Base-by-base conservation (phyloP, 2,888 invertebrate species). In the Hydriomena furcata region DNA sequence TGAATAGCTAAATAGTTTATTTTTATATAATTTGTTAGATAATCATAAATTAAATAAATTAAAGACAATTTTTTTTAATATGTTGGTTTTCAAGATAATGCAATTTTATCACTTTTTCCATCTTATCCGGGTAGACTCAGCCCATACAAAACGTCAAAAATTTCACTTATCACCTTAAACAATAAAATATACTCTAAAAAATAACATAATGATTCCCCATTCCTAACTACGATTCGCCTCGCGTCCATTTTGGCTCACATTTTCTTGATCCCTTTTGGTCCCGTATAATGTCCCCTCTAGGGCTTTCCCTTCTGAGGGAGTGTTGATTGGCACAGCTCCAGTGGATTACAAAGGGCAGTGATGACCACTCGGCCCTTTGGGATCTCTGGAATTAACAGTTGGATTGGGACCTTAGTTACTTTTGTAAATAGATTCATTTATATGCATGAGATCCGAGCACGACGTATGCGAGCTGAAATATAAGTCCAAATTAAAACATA, bases 241-340 rank as follows among this genome's bases (percentile, higher is more conserved):
- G 61, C 67, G 66, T 73, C 69, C 71, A 71, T 68, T 73, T 66
- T 65, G 65, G 61, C 64, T 68, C 63, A 52, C 60, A 55, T 58
- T 59, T 59, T 49, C 60, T 51, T 55, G 44, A 55, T 55, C 55
- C 61, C 55, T 48, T 49, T 52, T 46, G 34, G 57, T 55, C 58
- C 54, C 21, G 58, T 58, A 59, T 53, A 43, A 60, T 46, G 60
- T 64, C 72, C 73, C 46, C 65, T 71, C 75, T 65, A 54, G 68
- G 66, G 58, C 55, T 63, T 61, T 69, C 71, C 68, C 76, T 66
- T 66, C 51, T 52, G 58, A 63, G 69, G 76, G 71, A 73, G 84
- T 84, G 89, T 84, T 88, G 89, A 89, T 88, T 89, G 88, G 83
- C 66, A 76, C 73, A 71, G 77, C 82, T 80, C 68, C 70, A 82